Percentiles rank a stretch among this genome's conserved stretches.
phyloP scores from a whole-genome alignment of 2,113 vertebrate species.

The Megaceryle maxima region DNA sequence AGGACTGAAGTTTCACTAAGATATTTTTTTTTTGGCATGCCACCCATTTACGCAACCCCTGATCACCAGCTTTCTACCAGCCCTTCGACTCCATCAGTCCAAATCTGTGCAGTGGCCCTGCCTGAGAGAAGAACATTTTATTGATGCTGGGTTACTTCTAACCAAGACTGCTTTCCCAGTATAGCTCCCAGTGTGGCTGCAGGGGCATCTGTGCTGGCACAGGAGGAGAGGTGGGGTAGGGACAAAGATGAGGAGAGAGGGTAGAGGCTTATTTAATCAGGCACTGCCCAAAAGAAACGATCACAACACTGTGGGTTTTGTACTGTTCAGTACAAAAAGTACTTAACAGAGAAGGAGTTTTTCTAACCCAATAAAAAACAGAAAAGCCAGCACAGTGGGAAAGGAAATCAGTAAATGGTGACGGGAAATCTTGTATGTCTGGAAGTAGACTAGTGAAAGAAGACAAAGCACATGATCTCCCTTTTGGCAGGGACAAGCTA shows the following conservation, averaged over 20 bases:
- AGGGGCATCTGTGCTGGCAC: background rate
- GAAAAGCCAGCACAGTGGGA: background rate
- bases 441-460: background rate
- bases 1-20: background rate
- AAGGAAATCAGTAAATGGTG: conserved; percentile 2
- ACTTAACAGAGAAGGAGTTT: background rate
- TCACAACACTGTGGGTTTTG: background rate
- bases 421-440: background rate
- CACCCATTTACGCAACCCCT: background rate
- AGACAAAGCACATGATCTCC: conserved; percentile 1
- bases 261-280: background rate
- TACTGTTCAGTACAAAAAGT: background rate
- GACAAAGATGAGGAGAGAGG: background rate
- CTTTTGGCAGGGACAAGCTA: background rate
- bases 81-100: background rate
- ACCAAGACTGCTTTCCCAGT: background rate
- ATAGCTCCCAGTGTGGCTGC: background rate
- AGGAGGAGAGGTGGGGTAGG: background rate
- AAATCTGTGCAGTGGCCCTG: background rate
- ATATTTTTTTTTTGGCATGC: background rate
- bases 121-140: background rate
- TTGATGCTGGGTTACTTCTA: background rate
- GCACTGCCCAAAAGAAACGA: background rate
- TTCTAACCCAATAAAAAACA: background rate
- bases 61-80: background rate